Evolutionary conservation across 2,888 invertebrate genomes (phyloP).

Genomic region (Meteorus colon): DNA sequence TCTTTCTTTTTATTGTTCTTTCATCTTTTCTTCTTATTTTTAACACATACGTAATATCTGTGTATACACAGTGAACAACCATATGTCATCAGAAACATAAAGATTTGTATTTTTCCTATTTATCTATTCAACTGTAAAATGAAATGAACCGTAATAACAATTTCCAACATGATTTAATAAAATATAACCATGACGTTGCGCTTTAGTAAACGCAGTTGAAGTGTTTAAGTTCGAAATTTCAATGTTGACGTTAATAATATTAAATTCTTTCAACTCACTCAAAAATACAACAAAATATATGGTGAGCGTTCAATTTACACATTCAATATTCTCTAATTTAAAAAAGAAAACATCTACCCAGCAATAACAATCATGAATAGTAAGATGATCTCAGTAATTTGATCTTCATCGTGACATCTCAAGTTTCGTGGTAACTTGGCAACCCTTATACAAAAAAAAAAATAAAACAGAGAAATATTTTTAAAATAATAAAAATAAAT

Average conservation of each 20-base stretch:
- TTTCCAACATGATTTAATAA: slow-evolving; percentile 20
- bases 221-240: background rate
- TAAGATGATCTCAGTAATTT: slow-evolving; percentile 63
- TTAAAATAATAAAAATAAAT: background rate
- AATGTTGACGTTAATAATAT: background rate
- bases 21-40: background rate
- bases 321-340: background rate
- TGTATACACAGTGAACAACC: slow-evolving; percentile 21
- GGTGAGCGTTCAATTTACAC: background rate
- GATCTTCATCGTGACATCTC: slow-evolving; percentile 61
- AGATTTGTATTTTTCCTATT: background rate
- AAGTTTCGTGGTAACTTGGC: slow-evolving; percentile 56
- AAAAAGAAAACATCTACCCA: slow-evolving; percentile 29
- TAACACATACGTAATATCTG: background rate
- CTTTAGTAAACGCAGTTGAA: background rate
- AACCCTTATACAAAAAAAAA: slow-evolving; percentile 12
- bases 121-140: slow-evolving; percentile 7
- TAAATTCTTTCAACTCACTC: background rate
- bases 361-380: slow-evolving; percentile 47
- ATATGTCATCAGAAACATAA: slow-evolving; percentile 27
- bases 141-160: background rate
- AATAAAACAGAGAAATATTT: background rate
- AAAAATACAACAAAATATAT: background rate
- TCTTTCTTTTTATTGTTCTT: background rate
- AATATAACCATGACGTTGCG: slow-evolving; percentile 1